phyloP scores from a whole-genome alignment of 2,113 vertebrate species.

The Procavia capensis region DNA sequence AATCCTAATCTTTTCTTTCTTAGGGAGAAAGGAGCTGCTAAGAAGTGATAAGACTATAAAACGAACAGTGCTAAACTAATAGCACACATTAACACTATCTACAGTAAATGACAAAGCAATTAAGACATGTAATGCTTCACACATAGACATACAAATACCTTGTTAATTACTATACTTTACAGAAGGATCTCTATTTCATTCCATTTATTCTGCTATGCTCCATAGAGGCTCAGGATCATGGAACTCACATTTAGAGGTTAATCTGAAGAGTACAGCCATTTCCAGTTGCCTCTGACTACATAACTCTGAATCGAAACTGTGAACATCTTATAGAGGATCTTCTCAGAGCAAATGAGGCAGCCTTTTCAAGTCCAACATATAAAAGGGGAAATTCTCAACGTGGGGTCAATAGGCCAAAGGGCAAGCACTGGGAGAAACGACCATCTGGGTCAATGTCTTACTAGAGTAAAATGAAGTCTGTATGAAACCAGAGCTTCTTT shows the following conservation, averaged over 20 bases:
- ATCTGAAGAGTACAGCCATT: not conserved
- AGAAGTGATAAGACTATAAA: constrained; percentile 17
- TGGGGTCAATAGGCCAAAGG: not conserved
- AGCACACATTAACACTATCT: not conserved
- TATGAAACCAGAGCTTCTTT: constrained; percentile 26
- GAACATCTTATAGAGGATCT: not conserved
- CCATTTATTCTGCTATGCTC: not conserved
- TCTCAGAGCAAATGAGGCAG: constrained; percentile 25
- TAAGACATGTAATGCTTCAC: constrained; percentile 6
- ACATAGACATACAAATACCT: not conserved
- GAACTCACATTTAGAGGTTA: not conserved
- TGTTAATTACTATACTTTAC: not conserved
- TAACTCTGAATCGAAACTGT: not conserved
- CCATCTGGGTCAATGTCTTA: not conserved
- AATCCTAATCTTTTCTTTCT: not conserved
- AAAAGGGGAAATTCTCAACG: constrained; percentile 6
- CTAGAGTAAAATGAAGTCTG: not conserved
- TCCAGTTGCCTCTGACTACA: not conserved
- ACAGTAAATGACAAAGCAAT: not conserved
- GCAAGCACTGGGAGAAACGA: not conserved
- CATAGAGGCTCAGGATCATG: not conserved
- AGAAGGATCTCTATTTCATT: not conserved
- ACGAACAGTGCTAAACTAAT: not conserved
- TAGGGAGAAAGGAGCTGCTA: no score
- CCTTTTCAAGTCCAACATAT: constrained; percentile 18